These are phyloP conservation scores for Holocentrus rufus DNA, from an alignment of 2,797 vertebrate genomes.

Conservation along the genomic window DNA sequence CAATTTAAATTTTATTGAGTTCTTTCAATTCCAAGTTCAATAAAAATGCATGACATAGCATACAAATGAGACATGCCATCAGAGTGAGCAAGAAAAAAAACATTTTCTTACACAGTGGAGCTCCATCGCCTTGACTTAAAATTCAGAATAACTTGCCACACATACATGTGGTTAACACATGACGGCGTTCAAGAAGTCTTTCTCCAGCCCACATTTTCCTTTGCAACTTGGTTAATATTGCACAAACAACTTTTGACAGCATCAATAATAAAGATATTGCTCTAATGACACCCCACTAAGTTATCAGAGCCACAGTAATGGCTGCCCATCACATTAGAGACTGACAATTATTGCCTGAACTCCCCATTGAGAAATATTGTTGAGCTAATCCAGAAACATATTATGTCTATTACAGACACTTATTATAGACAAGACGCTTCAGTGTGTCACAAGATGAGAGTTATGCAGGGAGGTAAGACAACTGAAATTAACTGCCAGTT, in stretches of 20 bases:
- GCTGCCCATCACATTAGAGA: neutral
- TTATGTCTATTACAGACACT: neutral
- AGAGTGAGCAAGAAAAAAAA: neutral
- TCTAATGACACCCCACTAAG: neutral
- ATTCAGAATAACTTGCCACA: neutral
- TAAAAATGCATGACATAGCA: neutral
- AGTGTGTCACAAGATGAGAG: neutral
- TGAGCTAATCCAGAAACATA: neutral
- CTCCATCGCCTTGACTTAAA: neutral
- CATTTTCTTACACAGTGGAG: neutral
- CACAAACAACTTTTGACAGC: constrained; percentile 3
- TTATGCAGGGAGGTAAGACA: neutral
- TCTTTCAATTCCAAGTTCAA: neutral
- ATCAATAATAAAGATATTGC: neutral
- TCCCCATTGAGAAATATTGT: neutral
- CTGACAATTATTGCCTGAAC: neutral
- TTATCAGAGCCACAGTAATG: neutral
- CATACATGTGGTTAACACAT: neutral
- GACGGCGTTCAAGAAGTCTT: neutral
- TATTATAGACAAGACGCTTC: neutral
- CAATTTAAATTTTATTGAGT: neutral
- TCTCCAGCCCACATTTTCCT: neutral
- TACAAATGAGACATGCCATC: neutral
- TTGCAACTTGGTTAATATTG: neutral
- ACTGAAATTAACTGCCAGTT: neutral